Evolutionary conservation across 2,888 invertebrate genomes (phyloP).

Genomic region (Machimus atricapillus): DNA sequence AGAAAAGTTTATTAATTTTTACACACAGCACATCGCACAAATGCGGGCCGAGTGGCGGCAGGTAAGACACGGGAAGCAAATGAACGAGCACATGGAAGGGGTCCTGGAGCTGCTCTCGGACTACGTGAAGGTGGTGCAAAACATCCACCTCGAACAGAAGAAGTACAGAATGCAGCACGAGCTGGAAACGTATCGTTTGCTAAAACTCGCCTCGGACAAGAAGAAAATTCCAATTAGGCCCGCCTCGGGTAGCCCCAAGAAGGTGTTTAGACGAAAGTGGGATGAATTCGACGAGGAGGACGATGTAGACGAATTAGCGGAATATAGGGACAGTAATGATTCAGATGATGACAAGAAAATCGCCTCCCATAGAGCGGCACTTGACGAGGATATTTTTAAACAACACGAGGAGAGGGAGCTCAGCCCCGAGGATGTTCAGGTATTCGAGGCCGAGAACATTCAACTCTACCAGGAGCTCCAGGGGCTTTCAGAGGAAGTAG

Average conservation of each 20-base stretch:
- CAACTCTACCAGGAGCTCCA: constrained; percentile 87
- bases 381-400: constrained; percentile 51
- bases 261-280: neutral
- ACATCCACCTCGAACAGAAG: constrained; percentile 87
- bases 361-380: constrained; percentile 55
- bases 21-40: constrained; percentile 78
- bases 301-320: constrained; percentile 46
- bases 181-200: constrained; percentile 81
- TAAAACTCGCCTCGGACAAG: constrained; percentile 69
- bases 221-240: constrained; percentile 58
- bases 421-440: constrained; percentile 87
- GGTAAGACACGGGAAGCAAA: constrained; percentile 68
- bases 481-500: constrained; percentile 88
- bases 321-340: constrained; percentile 17
- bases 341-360: constrained; percentile 51
- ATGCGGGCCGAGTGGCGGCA: constrained; percentile 73
- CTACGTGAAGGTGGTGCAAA: constrained; percentile 85
- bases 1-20: constrained; percentile 82
- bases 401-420: constrained; percentile 69
- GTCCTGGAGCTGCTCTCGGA: constrained; percentile 78
- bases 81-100: constrained; percentile 77
- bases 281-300: constrained; percentile 48
- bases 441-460: constrained; percentile 92
- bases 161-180: constrained; percentile 86
- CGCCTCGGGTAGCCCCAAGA: constrained; percentile 48